Base-by-base conservation (phyloP, 2,113 vertebrate species). In the Tachysurus vachellii region DNA sequence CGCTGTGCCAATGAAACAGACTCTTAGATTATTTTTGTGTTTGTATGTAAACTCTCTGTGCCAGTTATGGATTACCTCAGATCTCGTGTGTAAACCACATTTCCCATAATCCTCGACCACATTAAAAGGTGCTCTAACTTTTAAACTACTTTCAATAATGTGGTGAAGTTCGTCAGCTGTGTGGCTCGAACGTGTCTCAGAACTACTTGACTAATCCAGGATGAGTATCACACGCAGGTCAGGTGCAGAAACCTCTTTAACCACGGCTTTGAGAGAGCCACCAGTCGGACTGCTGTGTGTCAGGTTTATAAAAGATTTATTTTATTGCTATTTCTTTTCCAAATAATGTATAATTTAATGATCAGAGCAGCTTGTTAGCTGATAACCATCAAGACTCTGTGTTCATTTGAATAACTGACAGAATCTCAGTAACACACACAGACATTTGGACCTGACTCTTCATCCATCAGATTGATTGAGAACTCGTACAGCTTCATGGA, bases 51-150 rank as follows among this genome's bases (percentile, higher is more conserved):
- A 85, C 89, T 89, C 88, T 89, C 88, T 77, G 90, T 92, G 91
- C 90, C 91, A 89, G 88, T 79, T 88, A 90, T 85, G 93, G 84
- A 93, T 94, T 95, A 95, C 95, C 95, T 95, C 95, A 94, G 90
- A 88, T 64, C 14, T 28, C 36, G 73, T 83, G 50, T 84, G 23
- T 87, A 71, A 56, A 31, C 80, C 75, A 89, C 61, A 57, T 90
- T 80, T 36, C 90, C 88, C 91, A 68, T 85, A 83, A 85, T 84
- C 90, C 87, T 92, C 91, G 83, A 89, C 92, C 85, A 89, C 76
- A 89, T 84, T 87, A 59, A 91, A 91, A 90, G 94, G 93, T 95
- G 94, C 95, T 95, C 92, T 94, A 92, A 91, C 84, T 92, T 90
- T 88, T 88, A 93, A 93, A 89, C 85, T 90, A 93, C 93, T 92